These are phyloP conservation scores for Drosophila equinoxialis DNA, from an alignment of 1,140 invertebrate species.

Conservation along the genomic window DNA sequence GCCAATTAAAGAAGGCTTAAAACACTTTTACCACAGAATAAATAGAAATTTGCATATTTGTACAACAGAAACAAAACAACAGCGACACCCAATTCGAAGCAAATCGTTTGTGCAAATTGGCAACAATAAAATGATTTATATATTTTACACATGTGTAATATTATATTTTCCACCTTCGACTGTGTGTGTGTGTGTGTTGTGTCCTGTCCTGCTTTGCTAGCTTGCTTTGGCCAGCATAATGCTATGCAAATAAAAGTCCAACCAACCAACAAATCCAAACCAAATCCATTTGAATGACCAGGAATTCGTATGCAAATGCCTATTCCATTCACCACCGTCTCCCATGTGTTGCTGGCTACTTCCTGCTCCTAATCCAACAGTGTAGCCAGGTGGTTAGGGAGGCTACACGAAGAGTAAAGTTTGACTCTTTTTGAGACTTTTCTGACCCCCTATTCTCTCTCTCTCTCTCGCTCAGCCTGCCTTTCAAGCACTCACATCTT, in stretches of 20 bases:
- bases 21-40: slow-evolving; percentile 45
- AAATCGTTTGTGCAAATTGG: slow-evolving; percentile 80
- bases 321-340: slow-evolving; percentile 9
- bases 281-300: slow-evolving; percentile 16
- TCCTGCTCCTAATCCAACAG: not conserved
- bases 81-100: slow-evolving; percentile 36
- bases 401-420: slow-evolving; percentile 60
- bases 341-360: not conserved
- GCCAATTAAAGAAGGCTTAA: slow-evolving; percentile 52
- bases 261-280: slow-evolving; percentile 45
- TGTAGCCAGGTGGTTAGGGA: slow-evolving; percentile 57
- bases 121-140: slow-evolving; percentile 78
- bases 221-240: slow-evolving; percentile 60
- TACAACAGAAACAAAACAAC: slow-evolving; percentile 29
- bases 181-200: slow-evolving; percentile 27
- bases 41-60: slow-evolving; percentile 60
- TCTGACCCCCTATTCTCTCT: not conserved
- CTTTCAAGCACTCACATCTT: no score
- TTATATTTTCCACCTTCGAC: slow-evolving; percentile 51
- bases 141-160: slow-evolving; percentile 62
- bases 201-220: not conserved
- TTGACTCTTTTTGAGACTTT: slow-evolving; percentile 7
- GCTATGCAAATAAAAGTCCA: slow-evolving; percentile 71
- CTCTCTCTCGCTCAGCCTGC: not conserved
- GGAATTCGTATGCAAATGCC: slow-evolving; percentile 34